Evolutionary conservation across 1,140 invertebrate species (phyloP).

Genomic region (Branchinecta lynchi): DNA sequence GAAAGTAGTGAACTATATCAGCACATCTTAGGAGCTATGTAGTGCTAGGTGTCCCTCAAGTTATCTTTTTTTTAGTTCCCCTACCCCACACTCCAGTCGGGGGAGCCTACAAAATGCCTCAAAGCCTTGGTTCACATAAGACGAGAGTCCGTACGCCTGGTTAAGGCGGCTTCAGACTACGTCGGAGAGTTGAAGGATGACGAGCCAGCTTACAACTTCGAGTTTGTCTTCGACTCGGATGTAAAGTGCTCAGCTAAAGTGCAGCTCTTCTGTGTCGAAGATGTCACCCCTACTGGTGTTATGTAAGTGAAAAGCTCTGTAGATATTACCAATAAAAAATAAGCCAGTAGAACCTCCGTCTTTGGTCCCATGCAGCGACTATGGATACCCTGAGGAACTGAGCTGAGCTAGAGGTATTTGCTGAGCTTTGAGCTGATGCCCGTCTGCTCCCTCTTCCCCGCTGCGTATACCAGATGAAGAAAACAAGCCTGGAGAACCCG

Average conservation of each 20-base stretch:
- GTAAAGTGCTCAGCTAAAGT: neutral
- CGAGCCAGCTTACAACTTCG: neutral
- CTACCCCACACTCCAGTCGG: neutral
- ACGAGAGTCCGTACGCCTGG: neutral
- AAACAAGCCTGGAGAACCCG: no score
- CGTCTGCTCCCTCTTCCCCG: no score
- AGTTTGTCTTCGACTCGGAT: slow-evolving; percentile 4
- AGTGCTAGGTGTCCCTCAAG: no score
- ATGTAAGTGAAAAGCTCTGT: neutral
- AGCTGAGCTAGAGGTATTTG: no score
- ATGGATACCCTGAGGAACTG: no score
- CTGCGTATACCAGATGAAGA: no score
- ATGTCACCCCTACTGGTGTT: neutral
- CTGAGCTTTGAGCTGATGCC: no score
- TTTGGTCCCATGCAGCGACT: no score
- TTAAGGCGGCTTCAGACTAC: neutral
- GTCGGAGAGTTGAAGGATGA: neutral
- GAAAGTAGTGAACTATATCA: no score
- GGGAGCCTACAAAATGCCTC: neutral
- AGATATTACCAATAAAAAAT: no score
- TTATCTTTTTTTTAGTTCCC: neutral
- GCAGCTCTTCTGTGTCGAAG: neutral
- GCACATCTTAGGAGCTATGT: no score
- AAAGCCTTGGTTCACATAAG: neutral
- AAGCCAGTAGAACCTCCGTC: no score